Conservation (phyloP, 2,888 invertebrate genomes). For the Matsumyia berberina region DNA sequence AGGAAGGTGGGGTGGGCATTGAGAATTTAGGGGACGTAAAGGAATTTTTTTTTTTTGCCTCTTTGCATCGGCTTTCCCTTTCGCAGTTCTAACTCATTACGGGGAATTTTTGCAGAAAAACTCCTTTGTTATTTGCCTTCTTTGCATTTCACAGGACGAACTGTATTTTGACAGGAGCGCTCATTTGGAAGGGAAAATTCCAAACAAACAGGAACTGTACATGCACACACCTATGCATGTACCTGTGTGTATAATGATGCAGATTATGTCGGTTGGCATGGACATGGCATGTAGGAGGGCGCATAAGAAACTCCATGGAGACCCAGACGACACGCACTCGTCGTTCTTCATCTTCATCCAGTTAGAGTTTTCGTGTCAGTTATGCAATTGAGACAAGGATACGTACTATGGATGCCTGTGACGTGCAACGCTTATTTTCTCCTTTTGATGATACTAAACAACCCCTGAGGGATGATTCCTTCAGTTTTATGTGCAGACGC, state of each 20-base stretch:
- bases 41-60: conserved; percentile 41
- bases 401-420: conserved; percentile 21
- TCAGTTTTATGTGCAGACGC: conserved; percentile 54
- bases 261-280: conserved; percentile 41
- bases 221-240: conserved; percentile 20
- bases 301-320: conserved; percentile 45
- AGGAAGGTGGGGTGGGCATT: conserved; percentile 25
- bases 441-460: conserved; percentile 36
- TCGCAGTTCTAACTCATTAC: conserved; percentile 67
- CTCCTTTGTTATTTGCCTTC: conserved; percentile 46
- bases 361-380: conserved; percentile 49
- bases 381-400: conserved; percentile 42
- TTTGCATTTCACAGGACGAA: conserved; percentile 29
- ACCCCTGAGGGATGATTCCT: conserved; percentile 56
- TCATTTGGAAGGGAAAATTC: conserved; percentile 64
- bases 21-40: conserved; percentile 50
- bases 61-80: conserved; percentile 24
- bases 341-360: conserved; percentile 22
- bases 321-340: conserved; percentile 66
- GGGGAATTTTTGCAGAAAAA: conserved; percentile 33
- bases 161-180: conserved; percentile 70
- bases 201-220: conserved; percentile 55
- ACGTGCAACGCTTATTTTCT: conserved; percentile 22
- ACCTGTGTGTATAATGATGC: conserved; percentile 53
- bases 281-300: not conserved